Evolutionary conservation across 1,140 invertebrate genomes (phyloP).

Genomic region (Papilio machaon): DNA sequence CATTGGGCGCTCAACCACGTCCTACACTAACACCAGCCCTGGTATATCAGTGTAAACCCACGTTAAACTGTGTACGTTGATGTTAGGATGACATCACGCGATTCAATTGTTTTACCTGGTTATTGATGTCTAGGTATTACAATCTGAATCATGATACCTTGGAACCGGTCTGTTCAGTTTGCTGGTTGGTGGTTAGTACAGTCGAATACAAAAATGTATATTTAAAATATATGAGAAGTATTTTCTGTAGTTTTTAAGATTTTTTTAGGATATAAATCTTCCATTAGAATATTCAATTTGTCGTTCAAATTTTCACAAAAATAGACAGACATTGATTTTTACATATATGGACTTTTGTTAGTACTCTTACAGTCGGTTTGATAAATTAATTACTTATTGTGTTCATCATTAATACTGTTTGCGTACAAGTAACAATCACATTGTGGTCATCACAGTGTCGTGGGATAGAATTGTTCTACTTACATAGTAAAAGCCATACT

Average conservation of each 20-base stretch:
- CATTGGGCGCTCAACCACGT: no score
- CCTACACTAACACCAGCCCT: no score
- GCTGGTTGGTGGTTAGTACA: neutral
- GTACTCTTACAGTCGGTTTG: no score
- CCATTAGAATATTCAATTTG: no score
- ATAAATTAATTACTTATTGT: no score
- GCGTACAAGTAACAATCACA: neutral
- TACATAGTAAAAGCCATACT: conserved; percentile 14
- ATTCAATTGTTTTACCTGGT: conserved; percentile 28
- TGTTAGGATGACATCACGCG: conserved; percentile 38
- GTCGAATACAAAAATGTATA: neutral
- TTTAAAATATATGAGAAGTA: neutral
- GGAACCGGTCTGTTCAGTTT: neutral
- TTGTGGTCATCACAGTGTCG: neutral
- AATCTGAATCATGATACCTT: conserved; percentile 23
- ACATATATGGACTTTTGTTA: no score
- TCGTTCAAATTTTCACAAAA: no score
- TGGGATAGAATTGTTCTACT: conserved; percentile 4
- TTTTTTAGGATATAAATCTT: neutral
- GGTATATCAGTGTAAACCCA: neutral
- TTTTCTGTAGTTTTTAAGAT: no score
- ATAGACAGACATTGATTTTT: no score
- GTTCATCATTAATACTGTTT: no score
- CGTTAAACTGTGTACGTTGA: conserved; percentile 30
- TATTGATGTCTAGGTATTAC: conserved; percentile 29